phyloP scores from a whole-genome alignment of 1,140 invertebrate genomes.

The Drosophila sulfurigaster region DNA sequence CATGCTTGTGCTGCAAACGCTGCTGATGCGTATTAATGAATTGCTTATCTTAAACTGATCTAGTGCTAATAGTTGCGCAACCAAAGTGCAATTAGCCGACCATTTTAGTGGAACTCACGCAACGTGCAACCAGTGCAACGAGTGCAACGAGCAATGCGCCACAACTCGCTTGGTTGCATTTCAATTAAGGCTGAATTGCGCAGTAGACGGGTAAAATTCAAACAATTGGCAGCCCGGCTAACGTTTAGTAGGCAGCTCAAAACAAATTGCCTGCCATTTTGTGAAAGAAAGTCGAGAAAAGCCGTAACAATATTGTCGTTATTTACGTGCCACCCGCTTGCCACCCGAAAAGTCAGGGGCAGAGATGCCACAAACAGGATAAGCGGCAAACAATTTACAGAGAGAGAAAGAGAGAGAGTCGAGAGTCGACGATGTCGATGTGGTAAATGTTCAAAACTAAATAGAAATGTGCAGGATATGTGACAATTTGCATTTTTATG shows the following conservation, averaged over 20 bases:
- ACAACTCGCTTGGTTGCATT: conserved; percentile 63
- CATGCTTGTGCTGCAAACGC: too few species aligned
- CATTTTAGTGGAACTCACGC: conserved; percentile 25
- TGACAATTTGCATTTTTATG: conserved; percentile 81
- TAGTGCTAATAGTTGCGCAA: conserved; percentile 30
- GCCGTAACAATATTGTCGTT: conserved; percentile 24
- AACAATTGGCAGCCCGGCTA: conserved; percentile 46
- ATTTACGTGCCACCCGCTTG: conserved; percentile 40
- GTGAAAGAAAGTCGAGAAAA: not conserved
- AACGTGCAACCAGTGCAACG: not conserved
- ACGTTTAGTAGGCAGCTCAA: conserved; percentile 53
- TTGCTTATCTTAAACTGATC: conserved; percentile 27
- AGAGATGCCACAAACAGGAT: conserved; percentile 44
- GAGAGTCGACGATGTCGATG: conserved; percentile 24
- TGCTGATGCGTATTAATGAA: conserved; percentile 26
- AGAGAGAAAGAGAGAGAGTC: not conserved
- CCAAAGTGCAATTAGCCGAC: conserved; percentile 40
- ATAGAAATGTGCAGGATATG: conserved; percentile 81
- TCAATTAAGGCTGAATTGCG: conserved; percentile 68
- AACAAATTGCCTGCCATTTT: conserved; percentile 71
- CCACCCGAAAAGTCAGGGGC: not conserved
- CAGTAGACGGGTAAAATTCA: conserved; percentile 43
- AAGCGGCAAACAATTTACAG: conserved; percentile 60
- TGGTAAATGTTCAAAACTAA: conserved; percentile 64
- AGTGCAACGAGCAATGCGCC: not conserved